phyloP scores from a whole-genome alignment of 2,888 invertebrate species.

The Gasteruption jaculator region DNA sequence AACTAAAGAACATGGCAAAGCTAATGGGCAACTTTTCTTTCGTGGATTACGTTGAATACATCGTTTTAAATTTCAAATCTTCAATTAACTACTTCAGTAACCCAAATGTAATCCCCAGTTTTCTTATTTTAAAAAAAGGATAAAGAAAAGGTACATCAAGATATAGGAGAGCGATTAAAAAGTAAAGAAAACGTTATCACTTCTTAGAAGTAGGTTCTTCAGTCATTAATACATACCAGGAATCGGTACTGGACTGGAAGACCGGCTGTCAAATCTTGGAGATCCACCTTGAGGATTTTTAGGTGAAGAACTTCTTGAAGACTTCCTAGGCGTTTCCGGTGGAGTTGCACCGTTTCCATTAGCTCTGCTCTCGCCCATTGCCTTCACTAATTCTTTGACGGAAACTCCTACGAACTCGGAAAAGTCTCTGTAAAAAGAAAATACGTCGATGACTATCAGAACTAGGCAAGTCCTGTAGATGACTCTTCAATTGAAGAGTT shows the following conservation, averaged over 20 bases:
- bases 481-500: no score
- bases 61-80: no score
- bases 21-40: no score
- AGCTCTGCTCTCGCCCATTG: constrained; percentile 69
- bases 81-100: no score
- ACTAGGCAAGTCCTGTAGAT: no score
- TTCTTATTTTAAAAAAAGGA: background rate
- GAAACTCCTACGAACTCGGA: constrained; percentile 63
- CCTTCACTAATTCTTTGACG: constrained; percentile 70
- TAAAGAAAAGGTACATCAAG: constrained; percentile 1
- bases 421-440: constrained; percentile 46
- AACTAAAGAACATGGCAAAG: no score
- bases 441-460: no score
- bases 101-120: no score
- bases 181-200: no score
- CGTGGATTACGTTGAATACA: no score
- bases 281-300: constrained; percentile 52
- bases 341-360: constrained; percentile 76
- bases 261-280: constrained; percentile 54
- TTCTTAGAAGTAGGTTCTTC: no score
- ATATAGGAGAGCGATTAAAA: background rate
- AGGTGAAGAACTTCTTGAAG: constrained; percentile 54
- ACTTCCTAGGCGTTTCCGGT: constrained; percentile 62
- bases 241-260: constrained; percentile 61
- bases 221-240: constrained; percentile 51